phyloP scores from a whole-genome alignment of 2,888 invertebrate species.

The Cryptus armator region DNA sequence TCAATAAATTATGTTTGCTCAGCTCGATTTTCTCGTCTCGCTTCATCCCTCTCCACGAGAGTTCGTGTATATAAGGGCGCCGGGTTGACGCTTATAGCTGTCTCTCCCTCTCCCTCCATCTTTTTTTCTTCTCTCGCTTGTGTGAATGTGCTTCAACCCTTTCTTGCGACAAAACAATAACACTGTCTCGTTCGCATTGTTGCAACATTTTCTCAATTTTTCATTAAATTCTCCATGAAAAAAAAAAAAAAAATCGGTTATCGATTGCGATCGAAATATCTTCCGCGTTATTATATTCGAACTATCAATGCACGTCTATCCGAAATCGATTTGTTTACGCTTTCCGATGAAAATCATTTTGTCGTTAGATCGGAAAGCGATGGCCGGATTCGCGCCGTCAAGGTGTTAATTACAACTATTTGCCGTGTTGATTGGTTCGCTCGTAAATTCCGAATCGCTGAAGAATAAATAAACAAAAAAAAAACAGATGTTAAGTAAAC shows the following conservation, averaged over 20 bases:
- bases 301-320: neutral
- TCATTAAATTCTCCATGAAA: neutral
- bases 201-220: neutral
- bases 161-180: constrained; percentile 1
- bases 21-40: constrained; percentile 72
- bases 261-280: neutral
- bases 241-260: neutral
- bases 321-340: too few relatives aligned
- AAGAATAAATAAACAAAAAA: too few relatives aligned
- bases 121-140: constrained; percentile 7
- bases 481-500: too few relatives aligned
- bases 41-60: constrained; percentile 26
- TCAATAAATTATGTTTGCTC: constrained; percentile 79
- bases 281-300: neutral
- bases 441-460: constrained; percentile 70
- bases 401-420: constrained; percentile 75
- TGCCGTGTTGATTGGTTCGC: constrained; percentile 73
- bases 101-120: constrained; percentile 25
- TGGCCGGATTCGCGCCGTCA: constrained; percentile 14
- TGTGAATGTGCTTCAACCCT: constrained; percentile 13
- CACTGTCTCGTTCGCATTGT: neutral
- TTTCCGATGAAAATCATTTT: neutral
- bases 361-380: neutral
- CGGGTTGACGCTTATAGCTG: constrained; percentile 22
- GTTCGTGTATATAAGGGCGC: constrained; percentile 41